phyloP scores from a whole-genome alignment of 2,797 vertebrate species.

The Pachyuromys duprasi region DNA sequence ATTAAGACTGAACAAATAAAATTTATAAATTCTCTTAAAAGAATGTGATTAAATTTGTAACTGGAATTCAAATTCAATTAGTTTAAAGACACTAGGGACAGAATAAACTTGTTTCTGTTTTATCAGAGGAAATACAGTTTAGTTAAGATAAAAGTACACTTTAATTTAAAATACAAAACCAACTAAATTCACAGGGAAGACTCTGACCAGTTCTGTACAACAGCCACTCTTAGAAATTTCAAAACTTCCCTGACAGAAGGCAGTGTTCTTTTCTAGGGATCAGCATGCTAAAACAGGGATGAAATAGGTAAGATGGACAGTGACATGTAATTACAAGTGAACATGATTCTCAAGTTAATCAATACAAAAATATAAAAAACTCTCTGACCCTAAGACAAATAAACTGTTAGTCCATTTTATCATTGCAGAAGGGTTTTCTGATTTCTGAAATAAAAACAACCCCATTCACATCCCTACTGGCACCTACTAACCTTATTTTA shows the following conservation, averaged over 20 bases:
- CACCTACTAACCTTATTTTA: not conserved
- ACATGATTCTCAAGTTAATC: not conserved
- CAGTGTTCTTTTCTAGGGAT: not conserved
- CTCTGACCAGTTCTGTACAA: not conserved
- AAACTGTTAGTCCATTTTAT: not conserved
- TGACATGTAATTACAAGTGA: not conserved
- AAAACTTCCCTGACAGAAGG: conserved; percentile 4
- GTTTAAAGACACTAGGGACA: conserved; percentile 15
- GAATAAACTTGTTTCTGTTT: not conserved
- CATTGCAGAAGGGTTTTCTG: not conserved
- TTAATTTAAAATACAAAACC: conserved; percentile 41
- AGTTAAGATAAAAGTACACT: not conserved
- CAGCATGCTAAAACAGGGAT: not conserved
- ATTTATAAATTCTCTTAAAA: conserved; percentile 21
- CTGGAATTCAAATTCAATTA: conserved; percentile 30
- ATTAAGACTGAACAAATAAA: conserved; percentile 4
- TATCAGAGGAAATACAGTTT: not conserved
- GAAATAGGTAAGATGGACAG: not conserved
- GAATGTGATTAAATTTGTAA: conserved; percentile 16
- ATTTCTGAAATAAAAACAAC: conserved; percentile 14
- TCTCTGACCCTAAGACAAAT: not conserved
- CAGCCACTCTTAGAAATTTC: not conserved
- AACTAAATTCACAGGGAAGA: not conserved
- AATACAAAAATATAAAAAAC: not conserved
- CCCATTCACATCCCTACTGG: not conserved